A percentile compares a stretch with the other conserved stretches of the same genome.
Evolutionary conservation across 2,113 vertebrate genomes (phyloP).

Genomic region (Corydoras maculifer): DNA sequence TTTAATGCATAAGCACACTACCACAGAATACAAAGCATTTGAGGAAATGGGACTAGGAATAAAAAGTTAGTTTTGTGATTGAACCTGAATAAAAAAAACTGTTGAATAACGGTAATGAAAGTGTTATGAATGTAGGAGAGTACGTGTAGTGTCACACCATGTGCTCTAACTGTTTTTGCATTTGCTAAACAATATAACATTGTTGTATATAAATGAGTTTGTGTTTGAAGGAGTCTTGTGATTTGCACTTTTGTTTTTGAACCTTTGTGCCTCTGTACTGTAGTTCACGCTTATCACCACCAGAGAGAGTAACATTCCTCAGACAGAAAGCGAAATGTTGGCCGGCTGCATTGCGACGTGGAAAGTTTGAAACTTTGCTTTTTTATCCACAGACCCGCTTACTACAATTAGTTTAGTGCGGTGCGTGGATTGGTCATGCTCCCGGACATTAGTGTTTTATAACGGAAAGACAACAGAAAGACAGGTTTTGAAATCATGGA

Average conservation of each 20-base stretch:
- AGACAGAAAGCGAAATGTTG: background rate
- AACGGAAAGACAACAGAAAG: too few relatives aligned
- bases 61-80: too few relatives aligned
- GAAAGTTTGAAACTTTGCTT: conserved; percentile 31
- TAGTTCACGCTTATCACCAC: conserved; percentile 11
- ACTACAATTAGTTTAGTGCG: background rate
- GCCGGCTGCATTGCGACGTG: conserved; percentile 50
- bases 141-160: background rate
- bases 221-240: conserved; percentile 25
- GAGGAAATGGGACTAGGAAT: too few relatives aligned
- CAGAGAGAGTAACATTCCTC: background rate
- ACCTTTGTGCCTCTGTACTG: conserved; percentile 12
- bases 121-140: too few relatives aligned
- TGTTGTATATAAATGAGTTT: background rate
- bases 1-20: too few relatives aligned
- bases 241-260: conserved; percentile 3
- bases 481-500: conserved; percentile 56
- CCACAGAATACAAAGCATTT: too few relatives aligned
- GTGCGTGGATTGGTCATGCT: too few relatives aligned
- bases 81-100: too few relatives aligned
- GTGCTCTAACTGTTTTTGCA: background rate
- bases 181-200: background rate
- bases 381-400: too few relatives aligned
- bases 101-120: too few relatives aligned
- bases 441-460: too few relatives aligned